Evolutionary conservation across 2,888 invertebrate species (phyloP).

Genomic region (Agrochola lychnidis): DNA sequence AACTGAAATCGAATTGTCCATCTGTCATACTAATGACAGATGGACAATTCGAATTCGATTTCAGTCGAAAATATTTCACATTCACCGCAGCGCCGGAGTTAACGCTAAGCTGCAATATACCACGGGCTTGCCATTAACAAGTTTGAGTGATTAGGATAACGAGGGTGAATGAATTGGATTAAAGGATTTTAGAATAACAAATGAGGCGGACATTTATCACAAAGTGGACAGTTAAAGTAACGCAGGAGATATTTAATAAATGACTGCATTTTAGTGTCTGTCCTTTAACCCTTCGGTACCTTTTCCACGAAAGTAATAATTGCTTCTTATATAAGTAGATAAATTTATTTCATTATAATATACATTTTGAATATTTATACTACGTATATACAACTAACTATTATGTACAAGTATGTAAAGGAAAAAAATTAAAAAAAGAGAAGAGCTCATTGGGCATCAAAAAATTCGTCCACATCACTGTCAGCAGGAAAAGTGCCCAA

Average conservation of each 20-base stretch:
- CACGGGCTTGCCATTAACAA: neutral
- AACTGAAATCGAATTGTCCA: conserved; percentile 24
- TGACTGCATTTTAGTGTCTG: conserved; percentile 46
- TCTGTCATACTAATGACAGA: neutral
- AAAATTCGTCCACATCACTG: no score
- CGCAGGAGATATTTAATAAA: conserved; percentile 45
- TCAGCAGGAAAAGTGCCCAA: no score
- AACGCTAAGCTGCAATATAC: conserved; percentile 31
- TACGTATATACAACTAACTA: no score
- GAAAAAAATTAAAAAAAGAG: no score
- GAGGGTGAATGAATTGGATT: conserved; percentile 6
- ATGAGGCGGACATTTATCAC: conserved; percentile 46
- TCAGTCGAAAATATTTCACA: conserved; percentile 34
- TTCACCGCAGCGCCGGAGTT: conserved; percentile 1
- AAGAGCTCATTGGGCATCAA: no score
- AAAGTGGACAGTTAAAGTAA: conserved; percentile 37
- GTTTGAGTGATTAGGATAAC: neutral
- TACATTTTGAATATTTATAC: no score
- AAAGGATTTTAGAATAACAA: conserved; percentile 26
- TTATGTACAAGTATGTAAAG: no score
- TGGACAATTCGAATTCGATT: no score
- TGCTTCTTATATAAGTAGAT: no score
- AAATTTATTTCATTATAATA: no score
- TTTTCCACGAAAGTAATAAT: conserved; percentile 23
- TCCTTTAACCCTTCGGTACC: neutral